Evolutionary conservation across 2,888 invertebrate species (phyloP).

Genomic region (Netelia virgata): DNA sequence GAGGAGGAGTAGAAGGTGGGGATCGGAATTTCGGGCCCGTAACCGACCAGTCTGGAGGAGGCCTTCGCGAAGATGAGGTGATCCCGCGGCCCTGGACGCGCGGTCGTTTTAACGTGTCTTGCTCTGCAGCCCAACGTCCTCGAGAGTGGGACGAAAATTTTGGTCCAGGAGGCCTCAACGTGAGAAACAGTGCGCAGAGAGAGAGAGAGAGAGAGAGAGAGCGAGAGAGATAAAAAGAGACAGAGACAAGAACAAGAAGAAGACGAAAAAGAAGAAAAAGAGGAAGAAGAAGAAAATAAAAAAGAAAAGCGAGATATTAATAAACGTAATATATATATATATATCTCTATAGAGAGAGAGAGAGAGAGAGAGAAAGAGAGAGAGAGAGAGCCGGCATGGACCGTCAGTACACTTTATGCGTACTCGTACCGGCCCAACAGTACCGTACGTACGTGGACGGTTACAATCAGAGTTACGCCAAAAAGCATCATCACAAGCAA

Average conservation of each 20-base stretch:
- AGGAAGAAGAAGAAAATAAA: too few relatives aligned
- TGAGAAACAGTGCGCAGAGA: conserved; percentile 30
- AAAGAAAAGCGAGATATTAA: background rate
- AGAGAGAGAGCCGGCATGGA: conserved; percentile 81
- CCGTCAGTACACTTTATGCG: conserved; percentile 84
- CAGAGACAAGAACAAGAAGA: conserved; percentile 40
- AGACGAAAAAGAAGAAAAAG: too few relatives aligned
- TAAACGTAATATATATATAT: background rate
- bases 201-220: conserved; percentile 29
- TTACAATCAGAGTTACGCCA: conserved; percentile 73
- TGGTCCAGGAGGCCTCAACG: conserved; percentile 38
- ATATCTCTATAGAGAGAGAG: background rate
- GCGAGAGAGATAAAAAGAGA: conserved; percentile 32
- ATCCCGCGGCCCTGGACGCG: conserved; percentile 71
- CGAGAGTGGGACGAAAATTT: conserved; percentile 54
- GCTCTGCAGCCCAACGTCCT: conserved; percentile 44
- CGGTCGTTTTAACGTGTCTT: conserved; percentile 64
- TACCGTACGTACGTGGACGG: conserved; percentile 82
- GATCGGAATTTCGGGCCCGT: conserved; percentile 85
- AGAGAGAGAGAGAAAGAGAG: conserved; percentile 47
- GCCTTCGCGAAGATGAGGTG: conserved; percentile 84
- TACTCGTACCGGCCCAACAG: conserved; percentile 84
- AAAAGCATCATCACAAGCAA: conserved; percentile 75
- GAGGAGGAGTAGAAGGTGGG: conserved; percentile 78
- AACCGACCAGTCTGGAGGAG: conserved; percentile 84